Base-by-base conservation (phyloP, 2,888 invertebrate species). In the Mythimna pallens region DNA sequence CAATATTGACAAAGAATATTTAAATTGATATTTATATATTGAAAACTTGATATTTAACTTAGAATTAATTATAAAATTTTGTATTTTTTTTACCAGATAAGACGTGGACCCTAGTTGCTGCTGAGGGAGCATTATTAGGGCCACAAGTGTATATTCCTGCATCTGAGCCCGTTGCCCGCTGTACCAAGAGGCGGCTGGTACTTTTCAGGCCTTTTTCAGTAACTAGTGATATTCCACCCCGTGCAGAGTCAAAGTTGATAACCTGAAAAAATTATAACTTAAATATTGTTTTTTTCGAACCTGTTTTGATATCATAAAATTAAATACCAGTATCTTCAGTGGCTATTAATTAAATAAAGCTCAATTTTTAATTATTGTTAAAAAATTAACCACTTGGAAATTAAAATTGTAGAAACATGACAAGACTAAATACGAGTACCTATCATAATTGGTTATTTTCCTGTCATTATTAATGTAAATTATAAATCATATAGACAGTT, bases 231-330 rank as follows among this genome's bases (percentile, higher is more conserved):
- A 98, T 98, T 70, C 98, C 98, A 71, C 98, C 98, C 70, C 98
- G 97, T n/a, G 98, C 98, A 78, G 98, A 98, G 94, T 98, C 98
- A 93, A 98, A 99, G 96, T 98, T 98, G 95, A 98, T 98, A 88
- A 97, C 97, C 97, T 98, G 96, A 69, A 78, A 75, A 69, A 68
- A 73, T 10, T 47, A 10, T 2, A 30, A 8, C 12, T 65, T 54
- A n/a, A 30, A 52, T 17, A 30, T 34, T 57, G 34, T 36, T 76
- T 34, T 34, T 9, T 67, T 47, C 12, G 2, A 20, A 22, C 17
- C 6, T 58, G 3, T 7, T 40, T 54, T 43, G 10, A 3, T 25
- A 6, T 9, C 6, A 12, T n/a, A 2, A 0, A 34, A 34, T 62
- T 34, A 5, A 8, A 2, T 59, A 59, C 30, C 2, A 30, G 30